phyloP scores from a whole-genome alignment of 2,888 invertebrate genomes.

The Schrankia costaestrigalis region DNA sequence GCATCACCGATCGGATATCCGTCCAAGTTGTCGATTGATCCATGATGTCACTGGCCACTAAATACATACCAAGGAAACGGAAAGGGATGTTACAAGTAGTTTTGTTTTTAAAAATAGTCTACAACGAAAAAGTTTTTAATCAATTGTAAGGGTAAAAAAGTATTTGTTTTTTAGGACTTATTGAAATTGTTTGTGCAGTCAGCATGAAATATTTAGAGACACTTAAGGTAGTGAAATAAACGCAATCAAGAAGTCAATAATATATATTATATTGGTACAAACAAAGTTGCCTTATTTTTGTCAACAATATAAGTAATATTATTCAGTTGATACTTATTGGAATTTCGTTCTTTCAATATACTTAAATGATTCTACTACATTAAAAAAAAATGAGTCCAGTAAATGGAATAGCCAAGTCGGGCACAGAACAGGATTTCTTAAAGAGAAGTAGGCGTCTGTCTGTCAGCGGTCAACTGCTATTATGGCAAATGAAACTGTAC shows the following conservation, averaged over 20 bases:
- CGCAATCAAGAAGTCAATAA: too few relatives aligned
- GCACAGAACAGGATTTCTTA: constrained; percentile 45
- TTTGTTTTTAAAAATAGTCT: constrained; percentile 45
- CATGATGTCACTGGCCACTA: constrained; percentile 42
- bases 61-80: constrained; percentile 43
- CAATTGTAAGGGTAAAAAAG: constrained; percentile 37
- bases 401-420: constrained; percentile 35
- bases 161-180: constrained; percentile 46
- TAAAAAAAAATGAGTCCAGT: constrained; percentile 11
- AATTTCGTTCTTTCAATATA: too few relatives aligned
- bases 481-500: constrained; percentile 24
- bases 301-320: too few relatives aligned
- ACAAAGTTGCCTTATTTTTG: too few relatives aligned
- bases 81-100: constrained; percentile 53
- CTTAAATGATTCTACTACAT: too few relatives aligned
- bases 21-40: constrained; percentile 48
- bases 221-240: too few relatives aligned
- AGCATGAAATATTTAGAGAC: too few relatives aligned
- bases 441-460: constrained; percentile 48
- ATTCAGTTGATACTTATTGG: too few relatives aligned
- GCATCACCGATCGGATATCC: constrained; percentile 43
- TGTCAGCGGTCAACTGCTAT: constrained; percentile 25
- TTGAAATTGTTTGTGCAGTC: constrained; percentile 33
- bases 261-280: too few relatives aligned
- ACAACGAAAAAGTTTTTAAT: constrained; percentile 32